phyloP scores from a whole-genome alignment of 2,888 invertebrate genomes.

The Hedya salicella region DNA sequence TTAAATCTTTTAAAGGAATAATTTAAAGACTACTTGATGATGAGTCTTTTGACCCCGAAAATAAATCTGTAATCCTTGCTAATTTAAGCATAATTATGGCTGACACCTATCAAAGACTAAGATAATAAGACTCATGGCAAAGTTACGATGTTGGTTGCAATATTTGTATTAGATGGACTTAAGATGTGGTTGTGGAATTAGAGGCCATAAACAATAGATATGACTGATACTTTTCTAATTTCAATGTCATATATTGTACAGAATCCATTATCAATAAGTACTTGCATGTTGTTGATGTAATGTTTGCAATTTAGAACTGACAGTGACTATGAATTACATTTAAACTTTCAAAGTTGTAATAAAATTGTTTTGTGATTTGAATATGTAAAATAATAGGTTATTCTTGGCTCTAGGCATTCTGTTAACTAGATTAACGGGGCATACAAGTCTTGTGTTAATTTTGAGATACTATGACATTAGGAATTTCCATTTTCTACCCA shows the following conservation, averaged over 20 bases:
- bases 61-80: constrained; percentile 1
- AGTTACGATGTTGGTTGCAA: constrained; percentile 47
- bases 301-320: constrained; percentile 49
- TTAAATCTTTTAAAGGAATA: constrained; percentile 1
- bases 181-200: constrained; percentile 70
- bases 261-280: constrained; percentile 52
- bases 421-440: constrained; percentile 64
- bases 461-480: constrained; percentile 56
- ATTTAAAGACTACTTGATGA: constrained; percentile 7
- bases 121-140: constrained; percentile 30
- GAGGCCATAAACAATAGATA: constrained; percentile 68
- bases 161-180: constrained; percentile 62
- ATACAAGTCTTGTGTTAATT: constrained; percentile 64
- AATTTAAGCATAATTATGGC: constrained; percentile 12
- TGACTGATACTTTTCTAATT: constrained; percentile 63
- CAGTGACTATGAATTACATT: constrained; percentile 51
- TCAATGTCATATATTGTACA: constrained; percentile 54
- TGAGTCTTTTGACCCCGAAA: constrained; percentile 24
- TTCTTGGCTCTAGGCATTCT: constrained; percentile 72
- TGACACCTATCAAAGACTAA: constrained; percentile 1
- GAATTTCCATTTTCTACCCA: constrained; percentile 38
- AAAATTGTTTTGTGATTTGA: constrained; percentile 59
- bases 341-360: constrained; percentile 61
- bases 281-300: constrained; percentile 50
- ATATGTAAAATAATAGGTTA: constrained; percentile 63